Evolutionary conservation across 2,888 invertebrate genomes (phyloP), one percentile per base, ranked within the genome.

Genomic region (Leptarthrus brevirostris): DNA sequence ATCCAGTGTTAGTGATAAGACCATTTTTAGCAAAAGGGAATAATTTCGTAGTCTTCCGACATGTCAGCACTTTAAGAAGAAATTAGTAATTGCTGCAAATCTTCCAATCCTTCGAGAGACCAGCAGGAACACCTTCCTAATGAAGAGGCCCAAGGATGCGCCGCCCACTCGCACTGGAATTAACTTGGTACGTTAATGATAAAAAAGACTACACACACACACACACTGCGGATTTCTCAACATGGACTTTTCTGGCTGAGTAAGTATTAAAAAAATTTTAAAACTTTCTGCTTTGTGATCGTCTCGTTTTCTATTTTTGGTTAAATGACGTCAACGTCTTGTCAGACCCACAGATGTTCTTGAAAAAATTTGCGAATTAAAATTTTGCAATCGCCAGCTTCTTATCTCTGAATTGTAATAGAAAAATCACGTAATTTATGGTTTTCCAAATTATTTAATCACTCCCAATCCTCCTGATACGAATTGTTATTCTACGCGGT

Each of bases 311-410:
- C 71, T 72, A 72, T 72, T 72, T 72, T 72, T 72, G 71, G 71
- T 72, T 40, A 72, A 72, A 72, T 72, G 71, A 72, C 71, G 71
- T 72, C 71, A 72, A 56, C 71, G 24, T 69, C 49, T 69, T 69
- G 52, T 52, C 52, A 52, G 69, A 52, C 69, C 49, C 52, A 69
- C 69, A 69, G 49, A 69, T 69, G 69, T 52, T 69, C 52, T 69
- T 52, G 52, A 69, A 52, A 54, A 52, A 24, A 30, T 54, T 54
- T 54, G 26, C 14, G 18, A 26, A 54, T 26, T 22, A 16, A 54
- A 26, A 52, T 52, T 54, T 54, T 54, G 54, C 54, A 49, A 49
- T 49, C 5, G n/a, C n/a, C n/a, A n/a, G n/a, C n/a, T n/a, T n/a
- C n/a, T n/a, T n/a, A n/a, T n/a, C n/a, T n/a, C n/a, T n/a, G n/a